Evolutionary conservation across 1,140 invertebrate genomes (phyloP), one percentile per base, ranked within the genome.

Genomic region (Drosophila sulfurigaster): DNA sequence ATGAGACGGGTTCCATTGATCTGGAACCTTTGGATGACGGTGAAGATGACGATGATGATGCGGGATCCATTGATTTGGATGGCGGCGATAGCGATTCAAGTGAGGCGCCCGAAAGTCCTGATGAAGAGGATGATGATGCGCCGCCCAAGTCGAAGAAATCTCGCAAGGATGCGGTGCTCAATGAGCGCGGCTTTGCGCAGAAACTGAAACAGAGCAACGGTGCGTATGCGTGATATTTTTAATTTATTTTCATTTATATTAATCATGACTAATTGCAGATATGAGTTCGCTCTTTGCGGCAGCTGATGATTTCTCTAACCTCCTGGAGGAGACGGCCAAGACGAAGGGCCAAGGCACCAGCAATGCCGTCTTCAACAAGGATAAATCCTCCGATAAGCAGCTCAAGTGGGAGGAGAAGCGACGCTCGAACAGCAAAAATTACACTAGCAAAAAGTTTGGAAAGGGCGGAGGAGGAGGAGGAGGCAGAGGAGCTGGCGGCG

Each of bases 301-400:
- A 1, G 95, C 95, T 0, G 96, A 96, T 92, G 94, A 96, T 85
- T 96, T 96, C 85, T 95, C 96, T 0, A 95, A 95, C 16, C 93
- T 96, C 77, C 79, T 96, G 41, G 96, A 96, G 89, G 94, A 96
- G 69, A 95, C 95, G 28, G 95, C 95, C 2, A 93, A 93, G 46
- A 93, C 94, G 1, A 95, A 94, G 64, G 95, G 95, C 69, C 94
- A 94, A 56, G 95, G 95, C 11, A 94, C 94, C 11, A 94, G 94
- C 59, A 94, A 95, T 82, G 93, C 94, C 0, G 93, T 96, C 0
- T 94, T 94, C 8, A 95, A 95, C 72, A 94, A 93, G 13, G 95
- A 96, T 75, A 96, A 96, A 72, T 93, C 95, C 2, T 95, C 94
- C 73, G 92, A 83, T 5, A 95, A 95, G 78, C 95, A 96, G 92